A percentile compares a stretch with the other conserved stretches of the same genome.
These are phyloP conservation scores for Rhodophaea formosa DNA, from an alignment of 2,888 invertebrate genomes.

Conservation along the genomic window DNA sequence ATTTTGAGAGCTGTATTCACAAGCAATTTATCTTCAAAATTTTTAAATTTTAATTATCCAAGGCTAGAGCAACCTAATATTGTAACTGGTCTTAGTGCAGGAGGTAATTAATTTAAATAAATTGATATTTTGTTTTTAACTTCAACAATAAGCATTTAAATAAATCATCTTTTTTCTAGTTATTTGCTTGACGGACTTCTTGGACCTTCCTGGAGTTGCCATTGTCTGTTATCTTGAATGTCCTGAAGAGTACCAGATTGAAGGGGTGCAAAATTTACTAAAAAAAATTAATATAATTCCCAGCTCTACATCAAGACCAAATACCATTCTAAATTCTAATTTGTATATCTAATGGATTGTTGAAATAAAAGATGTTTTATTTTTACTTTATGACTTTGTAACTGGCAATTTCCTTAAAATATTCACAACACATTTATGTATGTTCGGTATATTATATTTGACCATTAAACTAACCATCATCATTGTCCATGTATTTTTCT, in stretches of 20 bases:
- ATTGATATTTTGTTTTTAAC: background rate
- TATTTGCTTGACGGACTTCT: conserved; percentile 57
- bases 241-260: conserved; percentile 55
- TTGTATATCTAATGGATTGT: conserved; percentile 56
- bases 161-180: conserved; percentile 51
- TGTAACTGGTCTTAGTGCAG: conserved; percentile 68
- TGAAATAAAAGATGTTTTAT: background rate
- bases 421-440: no score
- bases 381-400: background rate
- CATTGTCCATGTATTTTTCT: no score
- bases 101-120: conserved; percentile 53
- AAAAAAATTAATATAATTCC: conserved; percentile 51
- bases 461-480: no score
- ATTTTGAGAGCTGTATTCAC: conserved; percentile 55
- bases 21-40: conserved; percentile 31
- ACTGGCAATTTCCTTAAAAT: no score
- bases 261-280: conserved; percentile 53
- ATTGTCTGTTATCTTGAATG: conserved; percentile 62
- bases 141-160: background rate
- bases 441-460: no score
- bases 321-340: conserved; percentile 56
- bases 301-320: conserved; percentile 33
- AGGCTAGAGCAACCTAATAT: conserved; percentile 75
- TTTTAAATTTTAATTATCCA: conserved; percentile 39
- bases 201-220: conserved; percentile 49